Percentiles rank a stretch among this genome's conserved stretches.
Conservation (phyloP, 1,140 invertebrate genomes). For the Halesus radiatus region DNA sequence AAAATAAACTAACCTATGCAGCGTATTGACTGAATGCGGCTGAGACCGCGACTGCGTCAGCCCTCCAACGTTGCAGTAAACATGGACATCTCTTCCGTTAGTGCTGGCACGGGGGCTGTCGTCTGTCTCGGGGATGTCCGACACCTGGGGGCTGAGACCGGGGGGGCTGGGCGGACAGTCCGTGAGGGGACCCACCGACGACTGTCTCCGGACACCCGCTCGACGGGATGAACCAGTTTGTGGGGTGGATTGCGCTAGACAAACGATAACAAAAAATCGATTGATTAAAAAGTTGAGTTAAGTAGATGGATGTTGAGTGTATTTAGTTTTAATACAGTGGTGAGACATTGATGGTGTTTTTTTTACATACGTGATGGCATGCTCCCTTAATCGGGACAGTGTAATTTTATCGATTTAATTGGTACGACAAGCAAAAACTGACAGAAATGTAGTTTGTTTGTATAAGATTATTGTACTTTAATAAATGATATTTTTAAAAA, state of each 20-base stretch:
- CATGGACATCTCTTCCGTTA: constrained; percentile 66
- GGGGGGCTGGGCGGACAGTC: constrained; percentile 62
- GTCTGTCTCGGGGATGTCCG: constrained; percentile 59
- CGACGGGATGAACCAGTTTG: constrained; percentile 70
- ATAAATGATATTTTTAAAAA: no score
- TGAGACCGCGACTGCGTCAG: constrained; percentile 64
- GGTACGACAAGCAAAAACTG: no score
- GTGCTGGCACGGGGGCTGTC: constrained; percentile 63
- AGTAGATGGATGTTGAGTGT: neutral
- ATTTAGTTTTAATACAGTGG: neutral
- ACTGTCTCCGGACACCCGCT: constrained; percentile 72
- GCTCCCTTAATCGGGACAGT: neutral
- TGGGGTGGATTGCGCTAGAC: constrained; percentile 71
- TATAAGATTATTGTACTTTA: no score
- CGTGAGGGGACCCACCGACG: constrained; percentile 71
- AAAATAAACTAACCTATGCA: constrained; percentile 60
- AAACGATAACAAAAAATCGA: no score
- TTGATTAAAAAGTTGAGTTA: no score
- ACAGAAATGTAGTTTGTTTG: no score
- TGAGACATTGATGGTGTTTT: neutral
- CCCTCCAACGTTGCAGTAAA: constrained; percentile 52
- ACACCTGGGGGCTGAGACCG: constrained; percentile 56
- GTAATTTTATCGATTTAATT: neutral
- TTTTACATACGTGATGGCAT: no score
- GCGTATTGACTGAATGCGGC: constrained; percentile 67